Base-by-base conservation (phyloP, 1,140 invertebrate species). In the Hypothenemus hampei region DNA sequence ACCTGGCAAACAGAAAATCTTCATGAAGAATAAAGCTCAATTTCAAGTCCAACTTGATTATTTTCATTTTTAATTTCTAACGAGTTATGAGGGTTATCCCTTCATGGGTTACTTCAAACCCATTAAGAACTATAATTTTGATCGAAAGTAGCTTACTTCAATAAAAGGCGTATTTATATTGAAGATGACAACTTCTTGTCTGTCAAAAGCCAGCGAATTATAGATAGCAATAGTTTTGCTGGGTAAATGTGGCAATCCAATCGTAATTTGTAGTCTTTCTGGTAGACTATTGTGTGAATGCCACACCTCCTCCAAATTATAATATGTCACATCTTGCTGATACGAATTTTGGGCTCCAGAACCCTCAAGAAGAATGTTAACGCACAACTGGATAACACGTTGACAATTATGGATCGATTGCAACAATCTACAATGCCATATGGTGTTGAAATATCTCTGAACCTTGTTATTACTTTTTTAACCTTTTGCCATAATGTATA, bases 401-500 rank as follows among this genome's bases (percentile, higher is more conserved):
- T 87, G 82, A 59, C 79, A 79, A 43, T 77, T 72, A 52, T 80
- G 77, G 10, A 91, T 77, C 0, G 86, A 84, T 37, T 74, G 67
- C 19, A 83, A 58, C 80, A 90, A 78, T 58, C 82, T 81, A 60
- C 45, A 72, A 74, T 11, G 10, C 8, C 36, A 18, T 13, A n/a
- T n/a, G n/a, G n/a, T n/a, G n/a, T n/a, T n/a, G n/a, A n/a, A n/a
- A n/a, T n/a, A n/a, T n/a, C n/a, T n/a, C n/a, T n/a, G n/a, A n/a
- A n/a, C n/a, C n/a, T n/a, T n/a, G n/a, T n/a, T n/a, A n/a, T n/a
- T n/a, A 15, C 3, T 2, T 39, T 18, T n/a, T 1, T 87, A 57
- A 70, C 69, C 86, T 95, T 49, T 84, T 77, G 23, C 90, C 93
- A 75, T 98, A 99, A 73, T 99, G 96, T 15, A 82, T 70, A 0